Evolutionary conservation across 2,888 invertebrate genomes (phyloP).

Genomic region (Lochmaea capreae): DNA sequence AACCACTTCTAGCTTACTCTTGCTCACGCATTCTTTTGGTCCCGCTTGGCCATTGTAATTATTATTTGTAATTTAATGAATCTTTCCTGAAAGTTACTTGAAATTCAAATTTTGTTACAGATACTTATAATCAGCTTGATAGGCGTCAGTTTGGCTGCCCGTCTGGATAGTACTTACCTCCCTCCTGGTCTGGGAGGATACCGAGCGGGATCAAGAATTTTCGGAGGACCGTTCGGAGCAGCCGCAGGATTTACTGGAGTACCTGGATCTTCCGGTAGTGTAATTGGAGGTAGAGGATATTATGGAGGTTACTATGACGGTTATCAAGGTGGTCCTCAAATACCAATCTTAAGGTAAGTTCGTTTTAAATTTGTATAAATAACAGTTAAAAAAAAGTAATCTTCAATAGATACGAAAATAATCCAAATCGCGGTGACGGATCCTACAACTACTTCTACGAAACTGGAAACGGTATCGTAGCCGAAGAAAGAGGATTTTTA

Average conservation of each 20-base stretch:
- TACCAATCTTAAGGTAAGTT: conserved; percentile 57
- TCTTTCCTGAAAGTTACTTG: neutral
- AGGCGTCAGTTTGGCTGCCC: conserved; percentile 66
- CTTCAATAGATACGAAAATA: conserved; percentile 53
- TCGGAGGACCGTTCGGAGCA: conserved; percentile 38
- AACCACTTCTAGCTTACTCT: no score
- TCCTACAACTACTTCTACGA: conserved; percentile 66
- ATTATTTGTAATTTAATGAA: no score
- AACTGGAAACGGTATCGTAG: conserved; percentile 67
- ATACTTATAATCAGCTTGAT: conserved; percentile 63
- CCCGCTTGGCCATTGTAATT: no score
- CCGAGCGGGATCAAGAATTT: conserved; percentile 43
- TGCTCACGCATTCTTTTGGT: no score
- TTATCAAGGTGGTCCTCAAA: conserved; percentile 54
- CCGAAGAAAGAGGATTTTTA: conserved; percentile 57
- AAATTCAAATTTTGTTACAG: conserved; percentile 59
- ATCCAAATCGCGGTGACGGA: conserved; percentile 59
- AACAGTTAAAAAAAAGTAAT: neutral
- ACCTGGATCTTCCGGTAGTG: conserved; percentile 33
- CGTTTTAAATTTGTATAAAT: neutral
- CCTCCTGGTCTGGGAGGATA: conserved; percentile 68
- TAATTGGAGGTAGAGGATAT: conserved; percentile 45
- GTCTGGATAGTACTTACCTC: conserved; percentile 70
- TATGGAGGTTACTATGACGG: conserved; percentile 49
- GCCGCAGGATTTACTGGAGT: conserved; percentile 63